Evolutionary conservation across 1,140 invertebrate genomes (phyloP).

Genomic region (Sitobion miscanthi): DNA sequence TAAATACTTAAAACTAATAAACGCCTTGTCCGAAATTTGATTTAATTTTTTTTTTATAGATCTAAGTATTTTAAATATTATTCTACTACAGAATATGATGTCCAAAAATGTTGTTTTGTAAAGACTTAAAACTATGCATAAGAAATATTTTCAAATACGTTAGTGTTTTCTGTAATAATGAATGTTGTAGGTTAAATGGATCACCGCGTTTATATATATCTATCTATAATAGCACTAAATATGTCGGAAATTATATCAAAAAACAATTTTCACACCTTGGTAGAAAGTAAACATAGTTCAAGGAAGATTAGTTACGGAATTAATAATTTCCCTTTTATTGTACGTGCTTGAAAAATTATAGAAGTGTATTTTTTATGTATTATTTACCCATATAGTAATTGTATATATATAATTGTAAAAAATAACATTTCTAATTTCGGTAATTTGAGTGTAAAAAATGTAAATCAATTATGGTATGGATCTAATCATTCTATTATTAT

Average conservation of each 20-base stretch:
- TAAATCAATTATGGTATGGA: background rate
- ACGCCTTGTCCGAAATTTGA: too few species aligned
- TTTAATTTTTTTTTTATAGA: too few species aligned
- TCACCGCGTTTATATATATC: too few species aligned
- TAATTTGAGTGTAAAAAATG: background rate
- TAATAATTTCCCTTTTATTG: conserved; percentile 50
- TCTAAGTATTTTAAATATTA: too few species aligned
- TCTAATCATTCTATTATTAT: background rate
- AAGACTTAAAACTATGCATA: too few species aligned
- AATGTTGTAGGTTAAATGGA: too few species aligned
- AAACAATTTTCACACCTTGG: background rate
- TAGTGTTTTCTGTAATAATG: too few species aligned
- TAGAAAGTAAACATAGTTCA: conserved; percentile 48
- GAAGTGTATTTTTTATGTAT: background rate
- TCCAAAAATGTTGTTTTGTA: too few species aligned
- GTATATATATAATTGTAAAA: background rate
- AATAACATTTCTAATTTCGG: background rate
- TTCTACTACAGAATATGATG: too few species aligned
- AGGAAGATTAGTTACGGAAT: conserved; percentile 51
- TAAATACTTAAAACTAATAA: too few species aligned
- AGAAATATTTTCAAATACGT: too few species aligned
- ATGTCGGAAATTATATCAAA: background rate
- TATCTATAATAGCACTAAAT: background rate
- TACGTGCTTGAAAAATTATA: conserved; percentile 26
- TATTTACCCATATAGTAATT: background rate